A percentile compares a stretch with the other conserved stretches of the same genome.
These are phyloP conservation scores for Engystomops pustulosus DNA, from an alignment of 2,113 vertebrate genomes.

Conservation along the genomic window DNA sequence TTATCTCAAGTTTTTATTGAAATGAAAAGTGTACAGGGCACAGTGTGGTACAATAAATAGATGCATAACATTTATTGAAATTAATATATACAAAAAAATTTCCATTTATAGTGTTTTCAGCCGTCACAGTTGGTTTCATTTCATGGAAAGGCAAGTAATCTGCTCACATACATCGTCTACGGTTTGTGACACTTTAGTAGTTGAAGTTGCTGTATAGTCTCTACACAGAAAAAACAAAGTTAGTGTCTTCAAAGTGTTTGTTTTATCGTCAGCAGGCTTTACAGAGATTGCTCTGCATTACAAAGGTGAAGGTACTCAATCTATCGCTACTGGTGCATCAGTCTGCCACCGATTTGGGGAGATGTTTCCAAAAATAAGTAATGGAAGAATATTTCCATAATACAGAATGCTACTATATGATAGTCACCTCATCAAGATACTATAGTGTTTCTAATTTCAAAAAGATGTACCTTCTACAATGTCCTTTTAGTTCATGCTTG, in stretches of 20 bases:
- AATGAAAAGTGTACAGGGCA: too few relatives aligned
- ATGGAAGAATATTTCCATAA: background rate
- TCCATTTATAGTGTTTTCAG: background rate
- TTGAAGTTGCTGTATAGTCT: background rate
- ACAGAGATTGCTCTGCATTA: background rate
- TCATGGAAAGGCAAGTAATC: background rate
- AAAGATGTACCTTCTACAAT: conserved; percentile 13
- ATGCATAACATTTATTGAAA: too few relatives aligned
- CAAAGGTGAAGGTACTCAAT: background rate
- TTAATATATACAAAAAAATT: background rate
- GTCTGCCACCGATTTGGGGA: background rate
- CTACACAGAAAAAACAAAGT: background rate
- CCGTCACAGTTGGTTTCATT: background rate
- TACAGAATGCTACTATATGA: background rate
- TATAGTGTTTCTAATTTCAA: background rate
- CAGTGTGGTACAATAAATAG: too few relatives aligned
- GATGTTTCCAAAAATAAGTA: background rate
- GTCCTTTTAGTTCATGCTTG: conserved; percentile 13
- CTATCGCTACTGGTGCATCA: background rate
- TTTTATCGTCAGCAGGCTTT: too few relatives aligned
- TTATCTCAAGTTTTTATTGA: too few relatives aligned
- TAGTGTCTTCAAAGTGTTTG: background rate
- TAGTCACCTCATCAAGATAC: background rate
- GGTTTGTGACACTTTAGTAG: background rate
- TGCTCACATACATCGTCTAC: background rate